These are phyloP conservation scores for Orius insidiosus DNA, from an alignment of 1,140 invertebrate genomes.

Conservation along the genomic window DNA sequence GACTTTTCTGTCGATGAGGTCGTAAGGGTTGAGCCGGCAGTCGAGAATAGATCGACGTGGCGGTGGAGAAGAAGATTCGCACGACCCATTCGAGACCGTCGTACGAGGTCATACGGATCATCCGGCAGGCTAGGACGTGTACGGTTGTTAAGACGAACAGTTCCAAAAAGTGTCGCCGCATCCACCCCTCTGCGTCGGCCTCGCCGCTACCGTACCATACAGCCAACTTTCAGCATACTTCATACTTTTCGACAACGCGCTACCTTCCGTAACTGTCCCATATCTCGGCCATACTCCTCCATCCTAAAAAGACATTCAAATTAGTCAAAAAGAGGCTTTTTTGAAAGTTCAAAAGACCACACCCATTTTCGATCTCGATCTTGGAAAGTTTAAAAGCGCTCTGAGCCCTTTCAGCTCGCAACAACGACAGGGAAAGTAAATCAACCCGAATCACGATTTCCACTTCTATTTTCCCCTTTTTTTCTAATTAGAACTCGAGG, in stretches of 20 bases:
- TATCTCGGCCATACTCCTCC: conserved; percentile 18
- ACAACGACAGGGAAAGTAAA: no score
- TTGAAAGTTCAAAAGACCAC: no score
- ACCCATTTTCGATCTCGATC: no score
- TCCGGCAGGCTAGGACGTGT: neutral
- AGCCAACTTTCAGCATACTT: conserved; percentile 67
- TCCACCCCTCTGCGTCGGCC: conserved; percentile 26
- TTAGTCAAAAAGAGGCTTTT: neutral
- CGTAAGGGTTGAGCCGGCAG: conserved; percentile 71
- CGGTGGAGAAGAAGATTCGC: conserved; percentile 8
- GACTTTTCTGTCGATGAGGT: conserved; percentile 36
- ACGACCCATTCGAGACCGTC: conserved; percentile 40
- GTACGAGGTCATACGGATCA: conserved; percentile 57
- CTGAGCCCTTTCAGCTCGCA: no score
- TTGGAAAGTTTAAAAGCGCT: no score
- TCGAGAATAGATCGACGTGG: conserved; percentile 47
- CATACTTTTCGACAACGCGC: conserved; percentile 56
- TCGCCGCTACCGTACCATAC: conserved; percentile 57
- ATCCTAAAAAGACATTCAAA: conserved; percentile 16
- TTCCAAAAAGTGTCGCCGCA: conserved; percentile 30
- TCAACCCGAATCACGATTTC: no score
- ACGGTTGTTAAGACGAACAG: conserved; percentile 6
- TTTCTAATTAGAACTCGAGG: no score
- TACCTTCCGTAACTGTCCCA: conserved; percentile 30
- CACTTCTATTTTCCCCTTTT: no score